Percentiles rank a stretch among this genome's conserved stretches.
phyloP scores from a whole-genome alignment of 2,797 vertebrate genomes.

The Adrianichthys oophorus region DNA sequence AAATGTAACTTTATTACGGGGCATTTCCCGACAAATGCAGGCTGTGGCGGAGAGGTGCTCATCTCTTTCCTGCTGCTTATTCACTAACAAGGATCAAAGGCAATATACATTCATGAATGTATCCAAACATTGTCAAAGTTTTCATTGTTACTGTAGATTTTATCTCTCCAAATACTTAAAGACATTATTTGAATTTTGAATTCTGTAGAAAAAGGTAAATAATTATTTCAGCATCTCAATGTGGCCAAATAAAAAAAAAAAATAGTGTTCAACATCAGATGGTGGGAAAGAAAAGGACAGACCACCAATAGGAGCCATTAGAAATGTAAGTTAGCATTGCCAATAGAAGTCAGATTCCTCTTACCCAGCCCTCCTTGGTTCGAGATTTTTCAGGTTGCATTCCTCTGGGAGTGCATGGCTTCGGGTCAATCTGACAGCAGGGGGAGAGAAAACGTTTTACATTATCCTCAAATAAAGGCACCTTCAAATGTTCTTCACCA shows the following conservation, averaged over 20 bases:
- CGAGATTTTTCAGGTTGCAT: conserved; percentile 97
- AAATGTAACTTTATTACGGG: conserved; percentile 17
- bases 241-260: conserved; percentile 1
- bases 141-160: background rate
- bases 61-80: conserved; percentile 2
- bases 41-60: conserved; percentile 11
- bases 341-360: conserved; percentile 61
- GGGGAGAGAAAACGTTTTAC: conserved; percentile 45
- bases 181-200: background rate
- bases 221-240: conserved; percentile 31
- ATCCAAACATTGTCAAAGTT: conserved; percentile 21
- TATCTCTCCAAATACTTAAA: background rate
- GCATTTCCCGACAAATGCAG: conserved; percentile 12
- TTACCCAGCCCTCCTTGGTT: conserved; percentile 98
- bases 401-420: conserved; percentile 98
- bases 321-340: conserved; percentile 37
- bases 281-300: conserved; percentile 14
- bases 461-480: conserved; percentile 54
- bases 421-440: conserved; percentile 92
- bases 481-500: conserved; percentile 46
- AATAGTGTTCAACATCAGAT: conserved; percentile 24
- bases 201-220: conserved; percentile 32
- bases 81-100: conserved; percentile 16
- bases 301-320: conserved; percentile 26
- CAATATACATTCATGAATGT: conserved; percentile 12